phyloP scores from a whole-genome alignment of 1,140 invertebrate genomes.

The Helicoverpa zea region DNA sequence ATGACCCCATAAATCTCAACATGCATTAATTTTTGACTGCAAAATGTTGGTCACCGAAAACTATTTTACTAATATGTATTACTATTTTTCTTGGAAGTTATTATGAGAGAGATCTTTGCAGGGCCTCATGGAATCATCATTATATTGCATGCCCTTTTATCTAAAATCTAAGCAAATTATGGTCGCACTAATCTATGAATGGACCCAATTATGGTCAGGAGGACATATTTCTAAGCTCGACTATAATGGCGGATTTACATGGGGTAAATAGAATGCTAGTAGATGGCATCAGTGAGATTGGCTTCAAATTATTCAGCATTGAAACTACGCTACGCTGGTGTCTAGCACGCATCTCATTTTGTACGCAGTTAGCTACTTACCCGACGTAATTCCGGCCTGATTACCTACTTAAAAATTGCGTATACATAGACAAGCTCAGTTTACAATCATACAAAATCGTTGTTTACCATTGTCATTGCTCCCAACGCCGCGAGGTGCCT shows the following conservation, averaged over 20 bases:
- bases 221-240: constrained; percentile 42
- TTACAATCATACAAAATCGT: neutral
- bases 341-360: too few relatives aligned
- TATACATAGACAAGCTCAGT: constrained; percentile 14
- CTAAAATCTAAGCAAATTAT: constrained; percentile 21
- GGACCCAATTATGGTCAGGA: constrained; percentile 35
- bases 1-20: neutral
- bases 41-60: neutral
- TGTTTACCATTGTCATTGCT: neutral
- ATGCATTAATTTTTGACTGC: neutral
- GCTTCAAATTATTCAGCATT: neutral
- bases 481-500: too few relatives aligned
- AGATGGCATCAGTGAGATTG: neutral
- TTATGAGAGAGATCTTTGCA: neutral
- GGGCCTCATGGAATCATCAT: neutral
- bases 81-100: neutral
- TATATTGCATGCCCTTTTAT: neutral
- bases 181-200: constrained; percentile 33
- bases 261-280: neutral
- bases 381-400: too few relatives aligned
- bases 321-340: too few relatives aligned
- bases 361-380: too few relatives aligned
- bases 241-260: constrained; percentile 7
- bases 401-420: neutral
- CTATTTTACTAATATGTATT: too few relatives aligned